These are phyloP conservation scores for Ptilorrhoa leucosticta DNA, from an alignment of 2,113 vertebrate genomes.

Conservation along the genomic window DNA sequence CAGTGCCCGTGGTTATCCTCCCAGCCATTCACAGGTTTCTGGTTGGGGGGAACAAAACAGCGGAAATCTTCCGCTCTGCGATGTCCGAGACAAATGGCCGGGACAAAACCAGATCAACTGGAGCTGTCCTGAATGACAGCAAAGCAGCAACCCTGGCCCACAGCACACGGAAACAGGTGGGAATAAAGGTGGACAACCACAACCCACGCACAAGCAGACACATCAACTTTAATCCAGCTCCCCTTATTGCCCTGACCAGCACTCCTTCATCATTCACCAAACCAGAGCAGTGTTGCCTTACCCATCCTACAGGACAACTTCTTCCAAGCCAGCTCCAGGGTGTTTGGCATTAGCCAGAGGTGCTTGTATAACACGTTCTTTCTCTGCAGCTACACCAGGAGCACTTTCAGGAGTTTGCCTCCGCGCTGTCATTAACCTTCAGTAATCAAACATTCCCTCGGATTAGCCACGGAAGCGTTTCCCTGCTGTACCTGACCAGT, in stretches of 20 bases:
- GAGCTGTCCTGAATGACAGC: background rate
- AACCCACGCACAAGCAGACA: background rate
- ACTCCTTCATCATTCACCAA: background rate
- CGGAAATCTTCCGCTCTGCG: accelerated
- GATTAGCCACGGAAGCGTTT: accelerated
- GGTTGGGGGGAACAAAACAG: background rate
- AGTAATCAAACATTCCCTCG: background rate
- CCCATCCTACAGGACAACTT: background rate
- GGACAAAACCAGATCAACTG: background rate
- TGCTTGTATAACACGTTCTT: background rate
- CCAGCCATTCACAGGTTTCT: background rate
- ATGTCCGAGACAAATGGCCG: accelerated
- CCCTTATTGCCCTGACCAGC: background rate
- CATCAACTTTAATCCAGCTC: background rate
- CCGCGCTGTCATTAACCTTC: background rate
- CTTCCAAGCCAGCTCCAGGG: background rate
- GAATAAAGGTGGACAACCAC: background rate
- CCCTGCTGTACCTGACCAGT: background rate
- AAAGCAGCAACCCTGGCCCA: background rate
- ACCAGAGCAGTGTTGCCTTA: background rate
- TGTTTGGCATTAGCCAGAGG: background rate
- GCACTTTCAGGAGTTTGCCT: background rate
- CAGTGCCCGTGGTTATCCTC: background rate
- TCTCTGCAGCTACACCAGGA: background rate
- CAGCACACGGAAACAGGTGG: background rate